Base-by-base conservation (phyloP, 2,113 vertebrate species). In the Fulmarus glacialis region DNA sequence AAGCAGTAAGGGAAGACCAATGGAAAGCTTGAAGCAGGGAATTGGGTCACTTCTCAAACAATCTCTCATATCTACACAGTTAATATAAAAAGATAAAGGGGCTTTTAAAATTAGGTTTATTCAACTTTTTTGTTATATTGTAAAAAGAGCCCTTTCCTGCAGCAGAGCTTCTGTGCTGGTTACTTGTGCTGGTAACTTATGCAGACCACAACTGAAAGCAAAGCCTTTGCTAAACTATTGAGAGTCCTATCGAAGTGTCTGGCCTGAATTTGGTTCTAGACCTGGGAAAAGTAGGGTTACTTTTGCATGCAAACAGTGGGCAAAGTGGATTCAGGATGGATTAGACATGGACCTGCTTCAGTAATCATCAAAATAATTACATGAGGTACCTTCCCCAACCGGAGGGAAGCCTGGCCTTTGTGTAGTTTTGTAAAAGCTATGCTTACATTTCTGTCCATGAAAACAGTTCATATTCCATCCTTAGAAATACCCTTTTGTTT, bases 121-220 rank as follows among this genome's bases (percentile, higher is more conserved):
- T 72, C 36, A 67, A 22, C 1, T 0, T 55, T 43, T 20, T 50
- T 32, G 5, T 48, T 48, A 13, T 26, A 19, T 24, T 48, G 16
- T 15, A 4, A 20, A 52, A 59, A 36, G 1, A 26, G 4, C 0
- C 1, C 9, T 59, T 42, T 52, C 20, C 29, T 56, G 13, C 32
- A 42, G 12, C 15, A 62, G 9, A 62, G 9, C 14, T 77, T 64
- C 20, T 66, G 1, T 70, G 29, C 15, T 40, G 16, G 4, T 23
- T 67, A 4, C 52, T 87, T 19, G 47, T 78, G 15, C 9, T 40
- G 16, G 4, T 23, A 62, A 4, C 52, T 87, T 19, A 50, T 78
- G 15, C 9, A 53, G 34, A 64, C 8, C 4, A 20, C 2, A 48
- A 6, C 4, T 4, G 53, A 50, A 55, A 72, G 30, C 10, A 58